phyloP scores from a whole-genome alignment of 2,113 vertebrate species.

The Dendrocopos noguchii region DNA sequence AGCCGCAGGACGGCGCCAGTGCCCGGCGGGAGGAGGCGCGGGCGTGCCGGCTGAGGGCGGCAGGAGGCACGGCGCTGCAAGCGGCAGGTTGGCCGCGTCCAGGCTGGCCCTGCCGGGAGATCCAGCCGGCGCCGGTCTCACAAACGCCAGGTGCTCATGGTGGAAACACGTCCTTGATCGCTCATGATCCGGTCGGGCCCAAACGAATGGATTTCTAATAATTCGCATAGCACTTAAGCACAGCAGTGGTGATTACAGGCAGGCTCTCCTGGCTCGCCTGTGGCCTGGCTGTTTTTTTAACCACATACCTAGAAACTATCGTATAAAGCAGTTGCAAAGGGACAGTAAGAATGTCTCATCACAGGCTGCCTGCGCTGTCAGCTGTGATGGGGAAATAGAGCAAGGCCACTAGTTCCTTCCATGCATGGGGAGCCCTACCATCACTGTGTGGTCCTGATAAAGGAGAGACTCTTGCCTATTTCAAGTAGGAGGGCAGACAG shows the following conservation, averaged over 20 bases:
- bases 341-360: not conserved
- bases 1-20: not conserved
- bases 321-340: not conserved
- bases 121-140: not conserved
- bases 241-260: not conserved
- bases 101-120: fast-evolving
- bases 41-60: no score
- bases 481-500: not conserved
- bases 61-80: no score
- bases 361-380: not conserved
- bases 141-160: fast-evolving
- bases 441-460: not conserved
- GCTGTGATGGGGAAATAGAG: not conserved
- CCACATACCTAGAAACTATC: not conserved
- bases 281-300: not conserved
- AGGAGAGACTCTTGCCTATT: not conserved
- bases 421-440: not conserved
- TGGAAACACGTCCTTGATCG: not conserved
- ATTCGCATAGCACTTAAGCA: no score
- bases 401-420: not conserved
- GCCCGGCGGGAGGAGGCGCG: no score
- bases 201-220: not conserved
- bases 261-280: fast-evolving
- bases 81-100: no score
- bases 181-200: not conserved